Evolutionary conservation across 2,113 vertebrate species (phyloP), one percentile per base, ranked within the genome.

Genomic region (Elephas maximus): DNA sequence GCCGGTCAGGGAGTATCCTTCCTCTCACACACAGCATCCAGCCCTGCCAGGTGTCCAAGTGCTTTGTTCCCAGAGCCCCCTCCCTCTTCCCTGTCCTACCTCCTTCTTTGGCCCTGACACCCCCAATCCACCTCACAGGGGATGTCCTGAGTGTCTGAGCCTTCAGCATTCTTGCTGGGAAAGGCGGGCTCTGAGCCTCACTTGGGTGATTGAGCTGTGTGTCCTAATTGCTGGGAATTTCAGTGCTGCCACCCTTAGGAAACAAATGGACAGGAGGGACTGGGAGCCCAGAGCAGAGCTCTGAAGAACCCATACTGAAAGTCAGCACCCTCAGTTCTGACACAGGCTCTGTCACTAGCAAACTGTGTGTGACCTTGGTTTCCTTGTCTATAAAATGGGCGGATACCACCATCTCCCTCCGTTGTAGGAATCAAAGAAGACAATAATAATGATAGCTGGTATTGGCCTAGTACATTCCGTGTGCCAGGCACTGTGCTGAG

Each of bases 201-300:
- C 45, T 44, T 45, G 53, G 53, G 51, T 67, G 33, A 11, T 1
- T 48, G 67, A 67, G 41, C 21, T 2, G 20, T 69, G 20, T 51
- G 18, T 81, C 95, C 87, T 60, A 5, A 28, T 51, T 5, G 0
- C 81, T 78, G 26, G 65, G 48, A 82, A 88, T 30, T 3, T 63
- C 44, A 77, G 77, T 26, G 26, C 76, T 33, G 30, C 79, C 5
- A 2, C 62, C 53, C 89, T 95, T 93, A 86, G 93, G 96, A 95
- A 96, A 93, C 94, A 96, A 88, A 92, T 80, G 94, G 73, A 37
- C 82, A 28, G 67, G 30, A 79, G 91, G 15, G 88, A 2, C 57
- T 8, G 17, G 81, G 28, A 88, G 82, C 88, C 90, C 63, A 63
- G 71, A 65, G 67, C 44, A 74, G 78, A 3, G 37, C 41, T 44